Conservation (phyloP, 2,888 invertebrate species). For the Drepanosiphum platanoidis region DNA sequence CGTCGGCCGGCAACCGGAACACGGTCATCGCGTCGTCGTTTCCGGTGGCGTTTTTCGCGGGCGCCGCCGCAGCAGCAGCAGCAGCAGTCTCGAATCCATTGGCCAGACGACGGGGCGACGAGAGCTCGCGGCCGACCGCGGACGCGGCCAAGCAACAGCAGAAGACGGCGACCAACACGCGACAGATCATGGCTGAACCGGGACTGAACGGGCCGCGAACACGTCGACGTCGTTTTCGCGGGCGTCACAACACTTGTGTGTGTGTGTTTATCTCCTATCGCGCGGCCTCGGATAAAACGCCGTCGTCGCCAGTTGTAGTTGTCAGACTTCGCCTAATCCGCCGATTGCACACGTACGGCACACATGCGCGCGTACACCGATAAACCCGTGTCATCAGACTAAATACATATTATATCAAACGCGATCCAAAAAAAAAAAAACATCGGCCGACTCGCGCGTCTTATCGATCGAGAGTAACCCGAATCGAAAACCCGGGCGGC, state of each 20-base stretch:
- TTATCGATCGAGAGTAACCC: no score
- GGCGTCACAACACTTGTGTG: background rate
- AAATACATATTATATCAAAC: no score
- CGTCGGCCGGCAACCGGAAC: slow-evolving; percentile 69
- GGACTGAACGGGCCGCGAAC: background rate
- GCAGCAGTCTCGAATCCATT: background rate
- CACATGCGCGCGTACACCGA: background rate
- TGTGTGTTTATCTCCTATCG: background rate
- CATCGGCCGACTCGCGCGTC: no score
- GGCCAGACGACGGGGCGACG: background rate
- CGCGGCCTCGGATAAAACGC: no score
- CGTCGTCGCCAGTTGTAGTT: background rate
- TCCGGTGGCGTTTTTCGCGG: no score
- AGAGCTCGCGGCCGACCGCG: background rate
- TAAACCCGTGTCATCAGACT: no score
- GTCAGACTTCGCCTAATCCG: background rate
- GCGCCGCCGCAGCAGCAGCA: background rate
- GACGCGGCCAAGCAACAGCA: background rate
- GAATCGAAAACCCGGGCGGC: no score
- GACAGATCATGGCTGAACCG: background rate
- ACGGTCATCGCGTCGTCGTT: background rate
- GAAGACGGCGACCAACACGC: background rate
- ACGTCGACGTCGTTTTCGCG: background rate
- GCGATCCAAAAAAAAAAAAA: no score
- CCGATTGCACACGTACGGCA: background rate